Conservation (phyloP, 2,113 vertebrate genomes). For the Turnix velox region DNA sequence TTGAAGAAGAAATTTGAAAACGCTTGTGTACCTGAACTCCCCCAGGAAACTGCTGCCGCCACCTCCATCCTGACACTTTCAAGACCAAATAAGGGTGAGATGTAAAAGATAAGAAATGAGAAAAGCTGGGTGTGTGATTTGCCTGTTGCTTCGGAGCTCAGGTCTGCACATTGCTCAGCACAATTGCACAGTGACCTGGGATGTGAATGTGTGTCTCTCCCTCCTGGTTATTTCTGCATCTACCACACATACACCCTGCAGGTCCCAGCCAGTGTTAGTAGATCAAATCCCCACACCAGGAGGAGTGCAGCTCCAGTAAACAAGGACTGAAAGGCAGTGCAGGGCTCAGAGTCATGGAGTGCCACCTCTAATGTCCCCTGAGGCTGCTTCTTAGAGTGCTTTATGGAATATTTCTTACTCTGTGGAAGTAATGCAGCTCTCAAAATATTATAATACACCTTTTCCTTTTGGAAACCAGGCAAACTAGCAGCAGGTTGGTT, state of each 20-base stretch:
- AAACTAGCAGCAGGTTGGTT: too few relatives aligned
- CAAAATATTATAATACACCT: neutral
- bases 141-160: neutral
- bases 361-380: neutral
- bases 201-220: neutral
- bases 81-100: neutral
- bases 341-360: neutral
- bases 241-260: neutral
- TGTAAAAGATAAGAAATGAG: neutral
- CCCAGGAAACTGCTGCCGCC: neutral
- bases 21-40: neutral
- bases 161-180: neutral
- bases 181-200: too few relatives aligned
- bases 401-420: neutral
- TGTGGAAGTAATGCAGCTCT: neutral
- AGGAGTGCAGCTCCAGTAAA: neutral
- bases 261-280: neutral
- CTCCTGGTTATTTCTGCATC: neutral
- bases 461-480: neutral
- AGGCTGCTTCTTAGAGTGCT: neutral
- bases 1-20: neutral
- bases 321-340: neutral
- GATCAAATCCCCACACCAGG: neutral
- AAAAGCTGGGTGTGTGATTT: neutral
- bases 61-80: neutral